phyloP scores from a whole-genome alignment of 2,888 invertebrate genomes.

The Pollenia amentaria region DNA sequence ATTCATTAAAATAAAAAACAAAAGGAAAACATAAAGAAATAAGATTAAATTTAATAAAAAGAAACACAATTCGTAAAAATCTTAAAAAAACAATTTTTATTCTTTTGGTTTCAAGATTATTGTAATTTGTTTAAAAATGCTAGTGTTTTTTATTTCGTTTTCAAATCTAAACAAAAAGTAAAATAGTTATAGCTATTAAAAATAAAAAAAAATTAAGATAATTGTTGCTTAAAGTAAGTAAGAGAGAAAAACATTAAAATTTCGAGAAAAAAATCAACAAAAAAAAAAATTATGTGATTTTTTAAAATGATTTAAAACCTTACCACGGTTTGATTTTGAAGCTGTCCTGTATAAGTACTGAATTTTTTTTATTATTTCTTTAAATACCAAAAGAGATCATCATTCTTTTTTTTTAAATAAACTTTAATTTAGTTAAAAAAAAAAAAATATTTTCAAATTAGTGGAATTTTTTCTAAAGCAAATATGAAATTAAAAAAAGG shows the following conservation, averaged over 20 bases:
- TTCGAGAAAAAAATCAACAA: conserved; percentile 17
- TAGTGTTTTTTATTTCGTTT: conserved; percentile 24
- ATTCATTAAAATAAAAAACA: conserved; percentile 46
- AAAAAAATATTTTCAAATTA: conserved; percentile 10
- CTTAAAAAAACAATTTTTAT: conserved; percentile 10
- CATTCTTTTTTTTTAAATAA: not conserved
- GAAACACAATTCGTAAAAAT: conserved; percentile 44
- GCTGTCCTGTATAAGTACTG: conserved; percentile 46
- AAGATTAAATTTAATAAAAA: conserved; percentile 62
- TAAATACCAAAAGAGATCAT: conserved; percentile 16
- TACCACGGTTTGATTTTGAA: conserved; percentile 46
- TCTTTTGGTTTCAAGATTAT: conserved; percentile 29
- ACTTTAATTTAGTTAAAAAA: conserved; percentile 1
- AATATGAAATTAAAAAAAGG: conserved; percentile 14
- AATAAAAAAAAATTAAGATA: conserved; percentile 5
- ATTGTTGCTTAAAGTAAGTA: conserved; percentile 33
- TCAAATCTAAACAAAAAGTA: conserved; percentile 19
- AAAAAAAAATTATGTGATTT: conserved; percentile 8
- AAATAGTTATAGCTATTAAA: conserved; percentile 8
- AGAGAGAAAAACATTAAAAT: conserved; percentile 9
- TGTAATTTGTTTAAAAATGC: conserved; percentile 43
- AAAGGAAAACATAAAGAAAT: conserved; percentile 53
- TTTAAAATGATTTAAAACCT: conserved; percentile 21
- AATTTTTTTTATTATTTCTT: conserved; percentile 13
- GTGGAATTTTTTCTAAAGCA: no score